phyloP scores from a whole-genome alignment of 2,113 vertebrate genomes.

The Geococcyx californianus region DNA sequence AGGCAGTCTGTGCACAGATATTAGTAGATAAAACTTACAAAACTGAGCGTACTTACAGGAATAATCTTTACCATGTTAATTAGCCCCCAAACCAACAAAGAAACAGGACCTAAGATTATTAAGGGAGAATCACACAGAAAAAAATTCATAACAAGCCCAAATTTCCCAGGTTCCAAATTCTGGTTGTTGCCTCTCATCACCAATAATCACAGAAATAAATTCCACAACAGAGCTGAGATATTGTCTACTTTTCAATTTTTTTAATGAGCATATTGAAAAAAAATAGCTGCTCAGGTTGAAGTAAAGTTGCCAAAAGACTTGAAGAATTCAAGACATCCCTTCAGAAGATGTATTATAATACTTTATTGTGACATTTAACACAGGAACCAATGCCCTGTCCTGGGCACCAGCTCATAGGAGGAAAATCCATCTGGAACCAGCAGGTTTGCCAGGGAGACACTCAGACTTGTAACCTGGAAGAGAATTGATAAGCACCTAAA shows the following conservation, averaged over 20 bases:
- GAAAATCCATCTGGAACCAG: not conserved
- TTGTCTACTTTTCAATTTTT: not conserved
- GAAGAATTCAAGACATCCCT: not conserved
- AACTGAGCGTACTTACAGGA: not conserved
- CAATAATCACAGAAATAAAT: not conserved
- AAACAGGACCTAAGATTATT: not conserved
- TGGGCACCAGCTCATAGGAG: not conserved
- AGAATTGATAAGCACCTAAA: not conserved
- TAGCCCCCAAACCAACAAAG: not conserved
- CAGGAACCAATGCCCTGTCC: not conserved
- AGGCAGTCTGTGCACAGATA: slow-evolving; percentile 17
- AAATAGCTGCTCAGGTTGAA: not conserved
- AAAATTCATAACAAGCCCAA: not conserved
- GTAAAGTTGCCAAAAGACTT: not conserved
- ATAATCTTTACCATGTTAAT: slow-evolving; percentile 19
- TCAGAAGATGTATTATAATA: not conserved
- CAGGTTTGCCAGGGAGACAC: not conserved
- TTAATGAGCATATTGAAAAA: not conserved
- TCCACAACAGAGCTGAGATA: not conserved
- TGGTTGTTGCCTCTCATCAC: not conserved
- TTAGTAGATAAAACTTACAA: slow-evolving; percentile 5
- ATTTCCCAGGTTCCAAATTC: not conserved
- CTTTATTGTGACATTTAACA: not conserved
- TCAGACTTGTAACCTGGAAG: not conserved
- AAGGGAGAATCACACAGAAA: not conserved